phyloP scores from a whole-genome alignment of 1,140 invertebrate genomes.

The Leptinotarsa lineolata region DNA sequence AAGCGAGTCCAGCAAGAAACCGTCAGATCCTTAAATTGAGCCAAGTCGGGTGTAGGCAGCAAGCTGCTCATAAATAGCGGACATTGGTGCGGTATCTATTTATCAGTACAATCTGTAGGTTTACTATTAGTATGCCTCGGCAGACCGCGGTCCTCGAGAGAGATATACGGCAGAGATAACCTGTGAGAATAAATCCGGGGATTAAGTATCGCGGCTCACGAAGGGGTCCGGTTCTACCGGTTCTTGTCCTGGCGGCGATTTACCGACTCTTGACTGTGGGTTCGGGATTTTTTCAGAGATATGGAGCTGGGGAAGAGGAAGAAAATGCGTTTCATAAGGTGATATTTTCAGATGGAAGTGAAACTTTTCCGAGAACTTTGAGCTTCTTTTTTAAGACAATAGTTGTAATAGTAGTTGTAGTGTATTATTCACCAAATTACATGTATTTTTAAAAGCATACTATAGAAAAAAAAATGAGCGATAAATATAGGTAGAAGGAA shows the following conservation, averaged over 20 bases:
- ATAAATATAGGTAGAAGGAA: too few species aligned
- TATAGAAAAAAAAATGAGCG: too few species aligned
- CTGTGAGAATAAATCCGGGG: conserved; percentile 55
- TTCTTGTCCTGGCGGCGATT: conserved; percentile 21
- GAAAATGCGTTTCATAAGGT: too few species aligned
- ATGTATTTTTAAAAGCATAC: too few species aligned
- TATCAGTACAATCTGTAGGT: conserved; percentile 56
- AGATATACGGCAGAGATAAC: conserved; percentile 56
- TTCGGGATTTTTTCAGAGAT: too few species aligned
- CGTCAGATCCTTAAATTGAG: background rate
- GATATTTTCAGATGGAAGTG: too few species aligned
- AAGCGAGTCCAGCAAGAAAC: background rate
- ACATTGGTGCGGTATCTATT: conserved; percentile 55
- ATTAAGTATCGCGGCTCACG: conserved; percentile 51
- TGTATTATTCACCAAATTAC: too few species aligned
- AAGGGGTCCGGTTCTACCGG: conserved; percentile 34
- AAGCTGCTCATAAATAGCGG: conserved; percentile 52
- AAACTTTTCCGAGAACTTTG: too few species aligned
- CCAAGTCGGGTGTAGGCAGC: background rate
- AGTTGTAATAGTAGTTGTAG: too few species aligned
- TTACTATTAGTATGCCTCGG: conserved; percentile 55
- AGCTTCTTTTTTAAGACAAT: too few species aligned
- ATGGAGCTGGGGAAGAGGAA: too few species aligned
- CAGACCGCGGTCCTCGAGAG: conserved; percentile 51
- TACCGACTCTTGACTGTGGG: background rate